Conservation (phyloP, 2,797 vertebrate species). For the Graptemys geographica region DNA sequence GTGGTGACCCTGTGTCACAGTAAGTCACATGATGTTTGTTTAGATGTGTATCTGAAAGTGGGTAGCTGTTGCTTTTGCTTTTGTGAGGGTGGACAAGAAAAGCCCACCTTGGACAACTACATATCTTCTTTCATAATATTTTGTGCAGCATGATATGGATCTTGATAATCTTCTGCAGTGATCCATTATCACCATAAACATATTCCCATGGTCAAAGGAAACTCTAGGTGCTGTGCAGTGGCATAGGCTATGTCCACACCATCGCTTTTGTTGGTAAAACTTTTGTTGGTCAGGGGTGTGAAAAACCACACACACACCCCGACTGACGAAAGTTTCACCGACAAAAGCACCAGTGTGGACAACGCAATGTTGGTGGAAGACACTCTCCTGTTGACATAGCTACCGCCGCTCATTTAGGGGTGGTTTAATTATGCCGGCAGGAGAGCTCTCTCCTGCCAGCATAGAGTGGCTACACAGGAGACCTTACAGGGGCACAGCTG, state of each 20-base stretch:
- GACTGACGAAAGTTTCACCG: too few species aligned
- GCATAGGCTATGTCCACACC: background rate
- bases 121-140: background rate
- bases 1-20: background rate
- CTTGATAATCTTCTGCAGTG: background rate
- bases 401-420: too few species aligned
- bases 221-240: accelerated
- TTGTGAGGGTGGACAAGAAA: background rate
- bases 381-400: too few species aligned
- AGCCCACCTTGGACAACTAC: background rate
- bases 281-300: too few species aligned
- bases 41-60: background rate
- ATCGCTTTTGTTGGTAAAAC: too few species aligned
- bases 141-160: background rate
- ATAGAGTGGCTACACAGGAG: too few species aligned
- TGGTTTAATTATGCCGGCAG: too few species aligned
- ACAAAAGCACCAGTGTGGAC: too few species aligned
- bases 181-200: background rate
- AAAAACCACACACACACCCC: too few species aligned
- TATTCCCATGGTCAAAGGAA: background rate
- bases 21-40: background rate
- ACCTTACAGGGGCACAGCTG: too few species aligned
- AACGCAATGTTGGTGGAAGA: too few species aligned
- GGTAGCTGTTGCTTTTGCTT: background rate
- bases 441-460: too few species aligned